Percentiles rank a stretch among this genome's conserved stretches.
These are phyloP conservation scores for Rhinoptilus africanus DNA, from an alignment of 2,113 vertebrate genomes.

Conservation along the genomic window DNA sequence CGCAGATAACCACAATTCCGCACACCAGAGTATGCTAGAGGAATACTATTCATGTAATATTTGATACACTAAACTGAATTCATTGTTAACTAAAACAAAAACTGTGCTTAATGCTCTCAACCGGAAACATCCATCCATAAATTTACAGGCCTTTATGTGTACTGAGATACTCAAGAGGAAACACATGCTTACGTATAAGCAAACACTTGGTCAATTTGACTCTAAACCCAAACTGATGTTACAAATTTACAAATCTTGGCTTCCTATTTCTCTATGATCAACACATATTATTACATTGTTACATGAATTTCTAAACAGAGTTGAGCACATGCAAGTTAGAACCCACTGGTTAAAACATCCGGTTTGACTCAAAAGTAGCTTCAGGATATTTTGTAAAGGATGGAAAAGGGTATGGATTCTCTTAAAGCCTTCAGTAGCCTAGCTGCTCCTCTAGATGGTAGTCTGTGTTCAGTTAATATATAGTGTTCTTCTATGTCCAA, in stretches of 20 bases:
- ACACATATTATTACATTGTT: background rate
- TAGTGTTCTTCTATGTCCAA: background rate
- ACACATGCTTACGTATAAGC: background rate
- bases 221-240: background rate
- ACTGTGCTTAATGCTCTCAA: background rate
- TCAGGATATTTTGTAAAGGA: background rate
- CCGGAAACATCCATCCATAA: background rate
- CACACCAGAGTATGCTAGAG: background rate
- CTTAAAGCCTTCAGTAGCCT: background rate
- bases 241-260: background rate
- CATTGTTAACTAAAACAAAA: background rate
- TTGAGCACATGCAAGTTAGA: background rate
- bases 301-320: background rate
- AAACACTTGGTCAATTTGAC: background rate
- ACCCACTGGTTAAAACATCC: background rate
- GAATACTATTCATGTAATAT: background rate
- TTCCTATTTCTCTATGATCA: background rate
- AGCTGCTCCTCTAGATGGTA: slow-evolving; percentile 52
- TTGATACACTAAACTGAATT: background rate
- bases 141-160: background rate
- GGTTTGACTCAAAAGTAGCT: background rate
- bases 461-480: background rate
- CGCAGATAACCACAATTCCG: background rate
- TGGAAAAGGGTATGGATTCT: background rate
- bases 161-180: background rate